Percentiles rank a stretch among this genome's conserved stretches.
phyloP scores from a whole-genome alignment of 2,888 invertebrate species.

The Griposia aprilina region DNA sequence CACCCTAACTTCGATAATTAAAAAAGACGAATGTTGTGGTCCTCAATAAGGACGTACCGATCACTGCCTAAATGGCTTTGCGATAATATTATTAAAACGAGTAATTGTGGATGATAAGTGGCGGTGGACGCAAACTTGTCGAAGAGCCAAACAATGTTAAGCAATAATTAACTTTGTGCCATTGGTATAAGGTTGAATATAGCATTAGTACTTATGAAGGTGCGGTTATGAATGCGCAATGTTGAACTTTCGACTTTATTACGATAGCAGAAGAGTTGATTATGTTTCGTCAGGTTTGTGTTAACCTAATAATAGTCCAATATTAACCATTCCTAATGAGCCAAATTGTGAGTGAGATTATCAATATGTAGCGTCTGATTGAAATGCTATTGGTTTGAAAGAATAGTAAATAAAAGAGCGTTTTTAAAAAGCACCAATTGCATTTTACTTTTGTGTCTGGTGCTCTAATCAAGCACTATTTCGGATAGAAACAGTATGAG shows the following conservation, averaged over 20 bases:
- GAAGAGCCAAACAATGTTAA: not conserved
- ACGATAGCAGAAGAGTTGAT: not conserved
- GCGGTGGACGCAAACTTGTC: constrained; percentile 20
- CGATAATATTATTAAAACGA: constrained; percentile 39
- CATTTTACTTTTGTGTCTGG: not conserved
- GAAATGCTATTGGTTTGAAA: constrained; percentile 50
- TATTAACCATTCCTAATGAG: constrained; percentile 77
- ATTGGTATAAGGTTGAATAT: constrained; percentile 8
- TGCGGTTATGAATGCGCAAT: not conserved
- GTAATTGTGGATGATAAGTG: constrained; percentile 41
- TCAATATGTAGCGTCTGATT: constrained; percentile 56
- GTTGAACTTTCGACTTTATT: constrained; percentile 11
- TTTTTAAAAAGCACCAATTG: not conserved
- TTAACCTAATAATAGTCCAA: constrained; percentile 46
- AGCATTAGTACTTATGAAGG: not conserved
- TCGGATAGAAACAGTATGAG: not conserved
- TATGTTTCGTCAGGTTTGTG: constrained; percentile 34
- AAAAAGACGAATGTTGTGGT: constrained; percentile 56
- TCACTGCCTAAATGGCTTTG: constrained; percentile 66
- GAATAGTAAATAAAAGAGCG: not conserved
- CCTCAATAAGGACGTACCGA: constrained; percentile 51
- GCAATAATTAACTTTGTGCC: not conserved
- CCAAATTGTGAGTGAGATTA: constrained; percentile 78
- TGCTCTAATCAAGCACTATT: not conserved
- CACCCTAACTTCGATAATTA: constrained; percentile 37